A percentile compares a stretch with the other conserved stretches of the same genome.
Evolutionary conservation across 2,888 invertebrate species (phyloP).

Genomic region (Laothoe populi): DNA sequence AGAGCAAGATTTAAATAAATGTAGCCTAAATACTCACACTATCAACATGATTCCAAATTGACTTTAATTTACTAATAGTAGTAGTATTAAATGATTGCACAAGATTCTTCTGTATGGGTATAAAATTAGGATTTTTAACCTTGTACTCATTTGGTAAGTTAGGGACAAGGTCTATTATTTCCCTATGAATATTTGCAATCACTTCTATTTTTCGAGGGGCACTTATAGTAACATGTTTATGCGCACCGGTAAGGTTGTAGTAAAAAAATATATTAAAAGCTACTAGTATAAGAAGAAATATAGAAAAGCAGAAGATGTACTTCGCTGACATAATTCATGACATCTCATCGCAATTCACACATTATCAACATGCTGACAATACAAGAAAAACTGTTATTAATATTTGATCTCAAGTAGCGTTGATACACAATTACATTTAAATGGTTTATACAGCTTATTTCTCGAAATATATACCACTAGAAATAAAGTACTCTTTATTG

Average conservation of each 20-base stretch:
- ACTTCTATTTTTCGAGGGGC: constrained; percentile 61
- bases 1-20: too few species aligned
- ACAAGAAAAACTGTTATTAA: too few species aligned
- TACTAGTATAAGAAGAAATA: constrained; percentile 71
- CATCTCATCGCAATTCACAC: not conserved
- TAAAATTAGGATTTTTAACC: constrained; percentile 64
- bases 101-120: constrained; percentile 55
- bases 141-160: constrained; percentile 70
- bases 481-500: too few species aligned
- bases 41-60: constrained; percentile 60
- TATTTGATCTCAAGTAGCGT: too few species aligned
- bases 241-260: constrained; percentile 65
- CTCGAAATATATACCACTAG: too few species aligned
- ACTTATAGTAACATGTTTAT: constrained; percentile 51
- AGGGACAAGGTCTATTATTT: constrained; percentile 71
- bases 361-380: too few species aligned
- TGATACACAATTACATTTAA: too few species aligned
- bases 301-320: constrained; percentile 75
- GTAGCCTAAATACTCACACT: constrained; percentile 63
- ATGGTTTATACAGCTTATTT: too few species aligned
- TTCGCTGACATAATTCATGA: constrained; percentile 69
- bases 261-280: constrained; percentile 76
- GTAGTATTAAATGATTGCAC: constrained; percentile 69
- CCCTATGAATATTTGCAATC: constrained; percentile 59
- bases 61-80: constrained; percentile 48